Base-by-base conservation (phyloP, 2,888 invertebrate species). In the Pasiphila rectangulata region DNA sequence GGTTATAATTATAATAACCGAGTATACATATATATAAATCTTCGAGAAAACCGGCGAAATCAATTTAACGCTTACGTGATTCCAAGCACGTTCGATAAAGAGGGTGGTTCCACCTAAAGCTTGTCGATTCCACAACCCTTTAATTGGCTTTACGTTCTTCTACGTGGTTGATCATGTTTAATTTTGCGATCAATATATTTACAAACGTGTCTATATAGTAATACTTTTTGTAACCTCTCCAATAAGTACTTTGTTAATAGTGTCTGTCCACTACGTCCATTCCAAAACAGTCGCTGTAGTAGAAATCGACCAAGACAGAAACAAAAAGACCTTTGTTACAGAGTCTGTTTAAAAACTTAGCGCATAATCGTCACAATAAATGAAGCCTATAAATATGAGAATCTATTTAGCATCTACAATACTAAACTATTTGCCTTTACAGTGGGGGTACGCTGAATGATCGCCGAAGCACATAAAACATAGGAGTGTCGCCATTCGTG, bases 21-120 rank as follows among this genome's bases (percentile, higher is more conserved):
- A 21, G 7, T 7, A 2, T 2, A 6, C 2, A 21, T 7, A 21
- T 4, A 16, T 19, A 4, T 3, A 2, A 32, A 9, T 10, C 16
- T 32, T 10, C 2, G 17, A 19, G 9, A 32, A 17, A 13, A 1
- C 13, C 6, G 9, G 16, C 16, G 10, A 19, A 32, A 46, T 37
- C 47, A 42, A 47, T 54, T 21, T 32, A 39, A 44, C 49, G 41
- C 38, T 50, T 54, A 57, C 54, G 59, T 52, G 54, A 65, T 59
- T 62, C 62, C 46, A 36, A 51, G 63, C 65, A 70, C 71, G 68
- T 69, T 42, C 50, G 46, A 51, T 49, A 45, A 44, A 46, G 47
- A 51, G 51, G 52, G 50, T 57, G 50, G 47, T 49, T 42, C 44
- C 39, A 41, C 51, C 53, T 59, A 56, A 50, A 48, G 34, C 42